Evolutionary conservation across 2,113 vertebrate genomes (phyloP).

Genomic region (Oriolus oriolus): DNA sequence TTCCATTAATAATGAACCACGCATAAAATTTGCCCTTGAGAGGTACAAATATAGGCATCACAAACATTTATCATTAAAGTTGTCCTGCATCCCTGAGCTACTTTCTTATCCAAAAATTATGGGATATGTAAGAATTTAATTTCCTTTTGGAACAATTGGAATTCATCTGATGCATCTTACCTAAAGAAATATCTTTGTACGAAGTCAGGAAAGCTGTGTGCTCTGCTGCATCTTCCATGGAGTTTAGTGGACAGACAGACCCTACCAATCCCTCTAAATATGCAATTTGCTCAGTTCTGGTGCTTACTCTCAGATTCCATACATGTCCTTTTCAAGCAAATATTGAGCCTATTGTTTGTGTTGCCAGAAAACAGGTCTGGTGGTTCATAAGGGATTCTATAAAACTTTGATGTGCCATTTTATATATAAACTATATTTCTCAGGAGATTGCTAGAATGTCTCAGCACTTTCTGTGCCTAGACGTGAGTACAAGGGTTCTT

Average conservation of each 20-base stretch:
- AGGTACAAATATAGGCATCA: neutral
- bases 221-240: neutral
- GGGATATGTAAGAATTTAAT: neutral
- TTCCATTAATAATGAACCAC: conserved; percentile 21
- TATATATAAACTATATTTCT: neutral
- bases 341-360: neutral
- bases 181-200: neutral
- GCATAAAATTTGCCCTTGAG: neutral
- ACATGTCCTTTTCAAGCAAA: neutral
- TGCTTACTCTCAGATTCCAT: neutral
- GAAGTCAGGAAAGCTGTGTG: neutral
- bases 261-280: neutral
- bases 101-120: neutral
- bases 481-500: neutral
- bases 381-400: neutral
- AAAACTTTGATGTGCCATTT: neutral
- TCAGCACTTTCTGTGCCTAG: neutral
- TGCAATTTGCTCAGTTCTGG: neutral
- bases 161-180: neutral
- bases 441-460: neutral
- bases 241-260: neutral
- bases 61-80: conserved; percentile 22
- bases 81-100: neutral
- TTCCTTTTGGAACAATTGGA: neutral
- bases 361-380: neutral